These are phyloP conservation scores for Aspiorhynchus laticeps DNA, from an alignment of 2,113 vertebrate genomes.

Conservation along the genomic window DNA sequence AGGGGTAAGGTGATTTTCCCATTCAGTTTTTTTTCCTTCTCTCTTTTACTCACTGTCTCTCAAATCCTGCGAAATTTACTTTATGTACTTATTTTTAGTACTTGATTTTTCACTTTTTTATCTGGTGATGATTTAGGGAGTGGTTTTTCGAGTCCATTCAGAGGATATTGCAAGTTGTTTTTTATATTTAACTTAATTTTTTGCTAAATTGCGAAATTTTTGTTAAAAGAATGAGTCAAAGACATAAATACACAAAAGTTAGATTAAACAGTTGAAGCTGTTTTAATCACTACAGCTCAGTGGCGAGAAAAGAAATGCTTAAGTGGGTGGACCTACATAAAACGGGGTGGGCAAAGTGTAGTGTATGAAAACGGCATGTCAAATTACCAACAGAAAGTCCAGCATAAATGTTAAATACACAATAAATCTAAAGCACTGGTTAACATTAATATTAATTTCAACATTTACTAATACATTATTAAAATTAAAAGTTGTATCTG, in stretches of 20 bases:
- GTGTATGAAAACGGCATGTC: too few species aligned
- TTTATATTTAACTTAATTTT: neutral
- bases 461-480: too few species aligned
- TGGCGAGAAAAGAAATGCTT: too few species aligned
- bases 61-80: neutral
- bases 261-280: neutral
- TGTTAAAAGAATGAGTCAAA: neutral
- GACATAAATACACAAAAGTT: neutral
- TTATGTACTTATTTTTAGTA: neutral
- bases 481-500: too few species aligned
- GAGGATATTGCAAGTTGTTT: neutral
- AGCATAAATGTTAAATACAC: too few species aligned
- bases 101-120: slow-evolving; percentile 24
- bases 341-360: too few species aligned
- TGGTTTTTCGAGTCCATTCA: neutral
- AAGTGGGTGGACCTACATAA: too few species aligned
- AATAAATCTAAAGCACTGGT: too few species aligned
- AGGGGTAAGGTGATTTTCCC: slow-evolving; percentile 49
- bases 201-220: neutral
- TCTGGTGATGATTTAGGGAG: neutral
- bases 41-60: neutral
- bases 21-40: neutral
- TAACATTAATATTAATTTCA: too few species aligned
- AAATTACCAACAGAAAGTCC: too few species aligned
- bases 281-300: neutral